Evolutionary conservation across 2,888 invertebrate genomes (phyloP), one percentile per base, ranked within the genome.

Genomic region (Sympetrum striolatum): DNA sequence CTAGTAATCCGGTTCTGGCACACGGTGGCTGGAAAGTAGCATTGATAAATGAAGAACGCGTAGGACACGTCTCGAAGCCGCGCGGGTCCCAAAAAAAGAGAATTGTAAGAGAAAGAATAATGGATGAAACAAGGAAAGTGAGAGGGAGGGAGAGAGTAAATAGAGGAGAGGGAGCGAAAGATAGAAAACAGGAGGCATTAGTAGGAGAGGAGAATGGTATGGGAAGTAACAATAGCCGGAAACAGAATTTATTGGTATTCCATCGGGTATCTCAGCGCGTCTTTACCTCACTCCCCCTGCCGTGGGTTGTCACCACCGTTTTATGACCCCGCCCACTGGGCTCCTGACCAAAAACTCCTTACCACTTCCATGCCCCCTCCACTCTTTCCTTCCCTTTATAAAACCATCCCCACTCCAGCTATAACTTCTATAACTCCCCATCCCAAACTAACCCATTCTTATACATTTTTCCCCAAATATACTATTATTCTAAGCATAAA

Each of bases 141-240:
- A 31, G 86, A 15, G 18, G 18, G 58, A 48, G 3, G 25, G 35
- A 35, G 81, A 58, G 2, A 48, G 58, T 81, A 48, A 18, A 31
- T 25, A 60, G 58, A 4, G 64, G 37, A 37, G 86, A 60, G 53
- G 60, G 60, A 64, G 60, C 35, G 37, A 86, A 60, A 86, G 60
- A 64, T 60, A 86, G 86, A 48, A 35, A 31, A 73, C 73, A 58
- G n/a, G 60, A 86, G 58, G 60, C 58, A 35, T 86, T 86, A 58
- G 31, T n/a, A 86, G 53, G 82, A 58, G 60, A 60, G 60, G 60
- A 25, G 73, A 60, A 39, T 60, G 86, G 37, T 1, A 37, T 58
- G 86, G 64, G 86, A 64, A 60, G 86, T 64, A 86, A 86, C 86
- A 86, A 86, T 86, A 58, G 86, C 86, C 86, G 86, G 86, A 86